Conservation (phyloP, 2,113 vertebrate genomes). For the Rhinopomastus cyanomelas region DNA sequence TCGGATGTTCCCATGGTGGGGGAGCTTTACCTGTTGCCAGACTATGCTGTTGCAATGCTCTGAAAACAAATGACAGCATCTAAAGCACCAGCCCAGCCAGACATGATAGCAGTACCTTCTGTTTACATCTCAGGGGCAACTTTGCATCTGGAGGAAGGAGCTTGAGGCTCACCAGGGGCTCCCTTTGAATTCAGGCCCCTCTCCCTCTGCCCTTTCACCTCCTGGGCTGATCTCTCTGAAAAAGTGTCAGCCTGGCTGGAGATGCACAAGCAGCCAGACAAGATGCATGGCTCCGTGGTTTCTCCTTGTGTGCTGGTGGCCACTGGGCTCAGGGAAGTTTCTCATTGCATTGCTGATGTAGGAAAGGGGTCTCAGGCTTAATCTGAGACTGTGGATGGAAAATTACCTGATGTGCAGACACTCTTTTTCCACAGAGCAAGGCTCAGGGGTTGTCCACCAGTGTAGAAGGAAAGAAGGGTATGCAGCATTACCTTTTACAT, state of each 20-base stretch:
- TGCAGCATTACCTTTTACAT: slow-evolving; percentile 3
- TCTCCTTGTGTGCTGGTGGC: not conserved
- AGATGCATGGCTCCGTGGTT: not conserved
- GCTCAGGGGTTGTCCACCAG: not conserved
- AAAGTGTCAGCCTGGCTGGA: slow-evolving; percentile 26
- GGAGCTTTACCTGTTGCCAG: slow-evolving; percentile 14
- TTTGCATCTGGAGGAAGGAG: slow-evolving; percentile 21
- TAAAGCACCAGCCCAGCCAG: not conserved
- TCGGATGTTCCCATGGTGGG: not conserved
- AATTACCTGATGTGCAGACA: not conserved
- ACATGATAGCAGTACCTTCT: not conserved
- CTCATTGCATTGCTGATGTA: not conserved
- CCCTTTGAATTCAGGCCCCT: not conserved
- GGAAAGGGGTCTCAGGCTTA: not conserved
- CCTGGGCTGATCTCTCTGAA: slow-evolving; percentile 1
- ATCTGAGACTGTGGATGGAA: not conserved
- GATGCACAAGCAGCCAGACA: not conserved
- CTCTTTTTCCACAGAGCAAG: not conserved
- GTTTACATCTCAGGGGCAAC: slow-evolving; percentile 4
- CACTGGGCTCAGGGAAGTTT: not conserved
- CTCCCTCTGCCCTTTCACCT: not conserved
- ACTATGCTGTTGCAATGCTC: not conserved
- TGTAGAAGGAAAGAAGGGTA: slow-evolving; percentile 28
- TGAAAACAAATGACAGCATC: not conserved
- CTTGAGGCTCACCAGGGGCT: not conserved